These are phyloP conservation scores for Oncorhynchus gorbuscha DNA, from an alignment of 2,113 vertebrate species.

Conservation along the genomic window DNA sequence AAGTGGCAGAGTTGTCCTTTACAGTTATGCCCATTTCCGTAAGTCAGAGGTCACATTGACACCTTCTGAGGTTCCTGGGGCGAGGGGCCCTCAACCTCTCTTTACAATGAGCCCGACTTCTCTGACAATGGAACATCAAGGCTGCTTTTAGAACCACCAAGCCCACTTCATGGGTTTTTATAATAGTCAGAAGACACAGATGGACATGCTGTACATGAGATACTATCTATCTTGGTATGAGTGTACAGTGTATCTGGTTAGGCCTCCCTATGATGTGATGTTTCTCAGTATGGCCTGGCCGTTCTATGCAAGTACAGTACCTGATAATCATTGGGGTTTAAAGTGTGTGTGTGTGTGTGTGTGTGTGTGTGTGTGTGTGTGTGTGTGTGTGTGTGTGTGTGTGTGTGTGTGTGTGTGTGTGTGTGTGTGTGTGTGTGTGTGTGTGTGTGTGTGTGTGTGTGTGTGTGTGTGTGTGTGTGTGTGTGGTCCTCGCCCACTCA, in stretches of 20 bases:
- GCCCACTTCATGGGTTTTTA: background rate
- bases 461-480: constrained; percentile 14
- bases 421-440: constrained; percentile 10
- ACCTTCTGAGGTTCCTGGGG: too few species aligned
- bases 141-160: too few species aligned
- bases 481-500: constrained; percentile 20
- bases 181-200: background rate
- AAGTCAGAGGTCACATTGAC: too few species aligned
- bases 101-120: too few species aligned
- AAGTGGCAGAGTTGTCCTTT: too few species aligned
- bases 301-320: background rate
- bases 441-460: constrained; percentile 7
- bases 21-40: too few species aligned
- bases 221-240: background rate
- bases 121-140: too few species aligned
- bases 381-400: constrained; percentile 23
- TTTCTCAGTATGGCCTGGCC: background rate
- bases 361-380: constrained; percentile 20
- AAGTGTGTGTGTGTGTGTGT: constrained; percentile 14
- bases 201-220: background rate
- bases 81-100: too few species aligned
- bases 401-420: constrained; percentile 20
- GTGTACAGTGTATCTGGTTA: background rate
- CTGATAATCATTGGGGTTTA: background rate
- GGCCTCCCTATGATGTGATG: too few species aligned